Evolutionary conservation across 2,113 vertebrate genomes (phyloP).

Genomic region (Fulmarus glacialis): DNA sequence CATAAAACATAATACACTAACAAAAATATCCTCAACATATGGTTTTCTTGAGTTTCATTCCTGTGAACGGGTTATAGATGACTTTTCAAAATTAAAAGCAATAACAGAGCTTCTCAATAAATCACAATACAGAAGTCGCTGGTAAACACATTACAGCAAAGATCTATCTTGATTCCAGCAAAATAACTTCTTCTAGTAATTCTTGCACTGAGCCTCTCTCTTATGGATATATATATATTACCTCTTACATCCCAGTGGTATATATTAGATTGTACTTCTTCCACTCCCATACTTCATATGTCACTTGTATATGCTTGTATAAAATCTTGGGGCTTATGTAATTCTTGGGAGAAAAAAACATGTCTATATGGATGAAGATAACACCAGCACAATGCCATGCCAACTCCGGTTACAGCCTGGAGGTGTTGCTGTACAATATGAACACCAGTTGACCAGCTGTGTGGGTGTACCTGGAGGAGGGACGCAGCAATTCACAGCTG

Average conservation of each 20-base stretch:
- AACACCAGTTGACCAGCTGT: background rate
- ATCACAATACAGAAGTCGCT: background rate
- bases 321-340: background rate
- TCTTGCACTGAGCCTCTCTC: background rate
- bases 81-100: constrained; percentile 52
- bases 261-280: background rate
- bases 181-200: background rate
- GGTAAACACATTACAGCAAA: constrained; percentile 32
- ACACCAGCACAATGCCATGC: background rate
- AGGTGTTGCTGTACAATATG: rapidly evolving
- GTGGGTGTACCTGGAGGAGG: background rate
- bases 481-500: background rate
- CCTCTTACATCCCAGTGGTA: background rate
- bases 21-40: constrained; percentile 31
- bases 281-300: background rate
- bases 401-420: background rate
- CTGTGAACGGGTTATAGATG: constrained; percentile 27
- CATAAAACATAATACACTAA: background rate
- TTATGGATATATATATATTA: background rate
- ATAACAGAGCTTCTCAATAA: constrained; percentile 21
- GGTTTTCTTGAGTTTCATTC: constrained; percentile 17
- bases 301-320: background rate
- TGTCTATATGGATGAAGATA: background rate
- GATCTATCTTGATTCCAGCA: constrained; percentile 32
- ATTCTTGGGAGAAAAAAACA: background rate